These are phyloP conservation scores for Bombus cullumanus DNA, from an alignment of 1,140 invertebrate species.

Conservation along the genomic window DNA sequence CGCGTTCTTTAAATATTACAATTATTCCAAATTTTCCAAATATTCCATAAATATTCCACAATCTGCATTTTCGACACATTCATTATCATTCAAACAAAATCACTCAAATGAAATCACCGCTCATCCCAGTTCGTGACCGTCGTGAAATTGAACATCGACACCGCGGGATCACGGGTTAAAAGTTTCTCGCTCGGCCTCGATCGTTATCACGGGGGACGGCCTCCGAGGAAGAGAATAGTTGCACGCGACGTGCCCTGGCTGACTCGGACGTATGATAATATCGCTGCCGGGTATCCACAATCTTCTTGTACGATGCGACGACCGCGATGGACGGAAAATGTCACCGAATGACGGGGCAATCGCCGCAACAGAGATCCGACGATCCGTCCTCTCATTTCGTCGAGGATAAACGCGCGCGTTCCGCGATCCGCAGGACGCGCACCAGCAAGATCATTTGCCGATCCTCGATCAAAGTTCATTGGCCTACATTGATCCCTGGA, in stretches of 20 bases:
- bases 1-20: too few species aligned
- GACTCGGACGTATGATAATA: constrained; percentile 45
- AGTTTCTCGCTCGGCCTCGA: neutral
- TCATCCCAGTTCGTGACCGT: neutral
- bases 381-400: constrained; percentile 3
- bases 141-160: constrained; percentile 7
- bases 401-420: constrained; percentile 3
- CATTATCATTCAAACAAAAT: too few species aligned
- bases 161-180: neutral
- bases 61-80: neutral
- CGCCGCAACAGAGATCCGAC: neutral
- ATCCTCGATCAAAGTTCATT: neutral
- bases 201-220: constrained; percentile 11
- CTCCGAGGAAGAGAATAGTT: constrained; percentile 18
- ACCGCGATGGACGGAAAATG: constrained; percentile 30
- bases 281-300: constrained; percentile 31
- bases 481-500: neutral
- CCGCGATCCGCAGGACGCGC: neutral
- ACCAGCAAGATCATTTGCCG: neutral
- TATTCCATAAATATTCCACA: neutral
- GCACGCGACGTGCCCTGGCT: neutral
- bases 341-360: constrained; percentile 42
- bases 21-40: neutral
- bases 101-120: too few species aligned
- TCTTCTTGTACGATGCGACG: constrained; percentile 31